These are phyloP conservation scores for Ochropleura leucogaster DNA, from an alignment of 2,888 invertebrate genomes.

Conservation along the genomic window DNA sequence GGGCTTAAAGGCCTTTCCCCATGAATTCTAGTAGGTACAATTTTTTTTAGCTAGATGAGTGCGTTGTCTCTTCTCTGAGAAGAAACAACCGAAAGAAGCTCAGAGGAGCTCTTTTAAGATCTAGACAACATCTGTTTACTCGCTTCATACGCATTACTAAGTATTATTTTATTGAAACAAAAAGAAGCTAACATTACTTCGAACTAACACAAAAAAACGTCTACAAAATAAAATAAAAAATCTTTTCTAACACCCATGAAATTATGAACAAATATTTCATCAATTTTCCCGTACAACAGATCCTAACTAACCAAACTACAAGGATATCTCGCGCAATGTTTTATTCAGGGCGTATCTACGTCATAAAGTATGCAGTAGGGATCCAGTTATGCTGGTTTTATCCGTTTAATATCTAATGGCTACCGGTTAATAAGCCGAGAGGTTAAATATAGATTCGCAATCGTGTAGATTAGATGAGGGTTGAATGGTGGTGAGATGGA, in stretches of 20 bases:
- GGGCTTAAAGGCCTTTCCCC: too few species aligned
- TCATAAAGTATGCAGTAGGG: constrained; percentile 72
- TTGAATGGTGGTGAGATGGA: not conserved
- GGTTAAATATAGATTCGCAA: constrained; percentile 43
- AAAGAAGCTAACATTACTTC: not conserved
- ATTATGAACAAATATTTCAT: constrained; percentile 26
- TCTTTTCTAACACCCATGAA: not conserved
- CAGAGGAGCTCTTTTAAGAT: too few species aligned
- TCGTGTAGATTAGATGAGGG: constrained; percentile 16
- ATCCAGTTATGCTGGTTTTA: constrained; percentile 69
- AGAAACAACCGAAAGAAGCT: too few species aligned
- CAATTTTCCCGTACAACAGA: constrained; percentile 33
- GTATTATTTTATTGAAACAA: too few species aligned
- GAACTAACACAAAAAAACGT: not conserved
- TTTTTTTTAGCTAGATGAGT: too few species aligned
- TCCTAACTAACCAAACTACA: constrained; percentile 47
- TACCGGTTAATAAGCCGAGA: constrained; percentile 41
- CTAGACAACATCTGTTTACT: not conserved
- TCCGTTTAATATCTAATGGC: constrained; percentile 72
- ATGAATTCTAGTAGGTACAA: too few species aligned
- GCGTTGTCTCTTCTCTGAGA: too few species aligned
- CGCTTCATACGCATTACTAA: not conserved
- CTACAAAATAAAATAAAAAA: not conserved
- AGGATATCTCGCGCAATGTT: constrained; percentile 65
- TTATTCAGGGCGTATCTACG: constrained; percentile 71